These are phyloP conservation scores for Tapera naevia DNA, from an alignment of 2,797 vertebrate species.

Conservation along the genomic window DNA sequence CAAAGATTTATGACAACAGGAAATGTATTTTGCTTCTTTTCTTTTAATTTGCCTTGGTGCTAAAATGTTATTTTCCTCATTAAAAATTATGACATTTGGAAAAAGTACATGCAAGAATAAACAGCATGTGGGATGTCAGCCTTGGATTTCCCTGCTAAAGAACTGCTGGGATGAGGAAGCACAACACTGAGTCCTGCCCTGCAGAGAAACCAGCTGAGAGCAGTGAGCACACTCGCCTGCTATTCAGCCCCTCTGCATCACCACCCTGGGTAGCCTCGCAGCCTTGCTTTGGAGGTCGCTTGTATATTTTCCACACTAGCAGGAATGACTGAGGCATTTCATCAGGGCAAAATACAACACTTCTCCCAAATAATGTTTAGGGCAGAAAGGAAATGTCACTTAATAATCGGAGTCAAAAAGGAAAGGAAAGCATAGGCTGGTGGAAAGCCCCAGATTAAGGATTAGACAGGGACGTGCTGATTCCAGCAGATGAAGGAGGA, in stretches of 20 bases:
- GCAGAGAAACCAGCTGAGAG: not conserved
- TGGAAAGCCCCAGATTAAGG: not conserved
- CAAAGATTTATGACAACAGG: not conserved
- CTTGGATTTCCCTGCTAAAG: not conserved
- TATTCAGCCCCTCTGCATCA: not conserved
- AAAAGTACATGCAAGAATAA: not conserved
- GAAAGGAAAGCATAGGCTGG: not conserved
- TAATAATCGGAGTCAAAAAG: not conserved
- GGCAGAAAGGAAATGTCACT: not conserved
- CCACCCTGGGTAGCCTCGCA: fast-evolving
- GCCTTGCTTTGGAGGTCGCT: fast-evolving
- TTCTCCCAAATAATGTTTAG: not conserved
- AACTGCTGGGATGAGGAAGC: not conserved
- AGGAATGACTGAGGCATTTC: not conserved
- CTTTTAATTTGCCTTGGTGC: not conserved
- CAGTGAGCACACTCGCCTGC: not conserved
- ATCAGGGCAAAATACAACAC: not conserved
- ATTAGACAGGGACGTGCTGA: fast-evolving
- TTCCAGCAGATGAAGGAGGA: not conserved
- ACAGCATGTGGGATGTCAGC: not conserved
- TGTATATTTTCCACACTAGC: not conserved
- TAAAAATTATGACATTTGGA: not conserved
- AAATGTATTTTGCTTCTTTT: not conserved
- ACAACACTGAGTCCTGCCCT: not conserved
- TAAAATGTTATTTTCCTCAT: conserved; percentile 24